Base-by-base conservation (phyloP, 2,113 vertebrate genomes). In the Thalassarche chlororhynchos region DNA sequence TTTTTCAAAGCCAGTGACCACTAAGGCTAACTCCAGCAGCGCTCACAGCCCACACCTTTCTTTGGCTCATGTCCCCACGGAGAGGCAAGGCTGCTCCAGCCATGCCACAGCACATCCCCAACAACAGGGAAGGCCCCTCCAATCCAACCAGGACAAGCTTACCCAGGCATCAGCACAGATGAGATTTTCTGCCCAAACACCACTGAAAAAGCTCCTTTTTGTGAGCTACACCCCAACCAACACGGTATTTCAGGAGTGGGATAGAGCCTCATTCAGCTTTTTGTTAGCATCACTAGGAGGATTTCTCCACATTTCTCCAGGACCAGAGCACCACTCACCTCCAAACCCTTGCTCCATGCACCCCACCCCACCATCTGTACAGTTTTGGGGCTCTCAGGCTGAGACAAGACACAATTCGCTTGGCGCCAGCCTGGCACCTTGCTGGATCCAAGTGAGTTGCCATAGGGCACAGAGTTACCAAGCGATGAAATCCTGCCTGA, bases 31-130 rank as follows among this genome's bases (percentile, higher is more conserved):
- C 15, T 44, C 74, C 29, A 74, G 54, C 8, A 61, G 40, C 4
- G 19, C 31, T 91, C 84, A 58, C 40, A 58, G 52, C n/a, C 31
- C 64, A 70, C 28, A 26, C 1, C 8, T 17, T 76, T 34, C 31
- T 44, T 81, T 71, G 34, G 24, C 16, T 65, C 1, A 0, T 14
- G 36, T 65, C 18, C 28, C 16, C 65, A 3, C 0, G 3, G 49
- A 82, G 24, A 70, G 52, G 32, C 17, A 60, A 93, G 31, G 32
- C 36, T 64, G 38, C 21, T 80, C 36, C 54, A 79, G 44, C 42
- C 18, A 10, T 47, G 40, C 38, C 42, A 51, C 32, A 75, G 32
- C 49, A 77, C 3, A 5, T 46, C 69, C 52, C 15, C 32, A 77
- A 15, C 19, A 90, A 31, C 29, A 84, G 42, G 38, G 34, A 71